Conservation (phyloP, 2,888 invertebrate genomes). For the Acronicta leporina region DNA sequence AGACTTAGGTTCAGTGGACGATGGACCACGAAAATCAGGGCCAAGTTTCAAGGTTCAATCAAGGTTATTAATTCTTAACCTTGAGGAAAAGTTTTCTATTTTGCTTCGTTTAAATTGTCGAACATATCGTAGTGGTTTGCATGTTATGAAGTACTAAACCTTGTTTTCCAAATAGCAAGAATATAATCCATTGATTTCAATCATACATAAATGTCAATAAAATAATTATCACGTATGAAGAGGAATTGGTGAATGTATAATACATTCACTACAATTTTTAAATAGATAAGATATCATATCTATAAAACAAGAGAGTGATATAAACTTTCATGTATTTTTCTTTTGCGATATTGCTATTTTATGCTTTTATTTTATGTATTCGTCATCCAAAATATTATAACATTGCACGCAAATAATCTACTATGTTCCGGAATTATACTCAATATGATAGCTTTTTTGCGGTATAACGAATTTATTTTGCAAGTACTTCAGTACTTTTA, state of each 20-base stretch:
- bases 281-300: slow-evolving; percentile 31
- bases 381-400: slow-evolving; percentile 14
- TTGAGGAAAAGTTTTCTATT: background rate
- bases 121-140: background rate
- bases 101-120: slow-evolving; percentile 5
- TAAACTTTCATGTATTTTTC: slow-evolving; percentile 11
- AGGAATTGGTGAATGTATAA: slow-evolving; percentile 3
- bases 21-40: background rate
- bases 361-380: slow-evolving; percentile 7
- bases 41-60: background rate
- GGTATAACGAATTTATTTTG: slow-evolving; percentile 23
- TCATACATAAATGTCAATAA: slow-evolving; percentile 16
- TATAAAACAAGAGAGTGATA: slow-evolving; percentile 1
- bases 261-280: slow-evolving; percentile 9
- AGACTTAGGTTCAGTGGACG: too few relatives aligned
- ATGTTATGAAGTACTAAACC: background rate
- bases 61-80: too few relatives aligned
- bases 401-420: slow-evolving; percentile 2
- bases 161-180: background rate
- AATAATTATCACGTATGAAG: slow-evolving; percentile 6
- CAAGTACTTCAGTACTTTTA: too few relatives aligned
- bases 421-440: slow-evolving; percentile 28
- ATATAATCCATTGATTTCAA: slow-evolving; percentile 4
- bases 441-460: slow-evolving; percentile 26
- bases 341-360: slow-evolving; percentile 11